Conservation (phyloP, 2,113 vertebrate species). For the Panthera tigris region DNA sequence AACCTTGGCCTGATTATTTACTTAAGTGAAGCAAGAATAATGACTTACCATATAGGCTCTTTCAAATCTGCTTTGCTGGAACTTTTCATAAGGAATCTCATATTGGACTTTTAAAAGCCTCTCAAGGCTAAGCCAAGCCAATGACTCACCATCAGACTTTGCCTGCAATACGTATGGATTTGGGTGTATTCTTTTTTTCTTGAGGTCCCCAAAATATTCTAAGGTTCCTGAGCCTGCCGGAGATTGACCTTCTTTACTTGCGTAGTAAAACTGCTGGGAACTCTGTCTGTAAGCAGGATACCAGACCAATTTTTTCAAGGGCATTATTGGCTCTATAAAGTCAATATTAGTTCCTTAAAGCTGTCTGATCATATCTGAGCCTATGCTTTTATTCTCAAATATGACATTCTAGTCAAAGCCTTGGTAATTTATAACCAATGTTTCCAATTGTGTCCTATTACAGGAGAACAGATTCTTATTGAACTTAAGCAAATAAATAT, state of each 20-base stretch:
- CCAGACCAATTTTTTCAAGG: neutral
- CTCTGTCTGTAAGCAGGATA: neutral
- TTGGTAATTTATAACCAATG: neutral
- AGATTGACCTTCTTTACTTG: neutral
- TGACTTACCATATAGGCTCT: neutral
- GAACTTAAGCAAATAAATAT: neutral
- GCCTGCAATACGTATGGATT: neutral
- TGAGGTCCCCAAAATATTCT: neutral
- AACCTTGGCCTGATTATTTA: neutral
- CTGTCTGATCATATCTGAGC: neutral
- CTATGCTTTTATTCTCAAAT: neutral
- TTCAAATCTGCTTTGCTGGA: neutral
- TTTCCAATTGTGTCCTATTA: neutral
- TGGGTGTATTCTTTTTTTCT: neutral
- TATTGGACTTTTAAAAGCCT: neutral
- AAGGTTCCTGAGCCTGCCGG: neutral
- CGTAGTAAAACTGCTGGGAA: neutral
- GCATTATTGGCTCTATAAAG: neutral
- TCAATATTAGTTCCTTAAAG: neutral
- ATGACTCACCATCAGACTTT: neutral
- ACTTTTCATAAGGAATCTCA: neutral
- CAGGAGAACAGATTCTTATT: neutral
- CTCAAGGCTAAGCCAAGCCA: neutral
- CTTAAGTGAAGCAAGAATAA: neutral
- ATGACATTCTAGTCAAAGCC: neutral